Evolutionary conservation across 2,888 invertebrate species (phyloP), one percentile per base, ranked within the genome.

Genomic region (Zygogramma bicolorata): DNA sequence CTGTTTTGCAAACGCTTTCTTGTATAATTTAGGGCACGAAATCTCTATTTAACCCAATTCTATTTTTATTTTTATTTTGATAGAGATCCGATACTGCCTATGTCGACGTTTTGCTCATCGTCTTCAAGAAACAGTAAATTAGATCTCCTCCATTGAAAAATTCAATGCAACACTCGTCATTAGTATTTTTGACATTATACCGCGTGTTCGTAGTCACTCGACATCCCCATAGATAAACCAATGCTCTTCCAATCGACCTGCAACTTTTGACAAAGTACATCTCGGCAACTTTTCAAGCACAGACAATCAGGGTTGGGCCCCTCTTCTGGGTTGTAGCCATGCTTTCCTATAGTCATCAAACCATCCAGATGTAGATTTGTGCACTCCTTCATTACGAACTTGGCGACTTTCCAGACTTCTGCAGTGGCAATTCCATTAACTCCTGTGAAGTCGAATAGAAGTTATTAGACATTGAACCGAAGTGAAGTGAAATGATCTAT

Each of bases 191-290:
- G 63, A 59, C 10, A 65, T 57, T 65, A 90, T 89, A 97, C 96
- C 70, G 99, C 99, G 88, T 96, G 94, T 87, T 97, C 96, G 89
- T 92, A 99, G 89, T 99, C 99, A 82, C 91, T 91, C 0, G 98
- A 98, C 99, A 99, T 99, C 80, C 99, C 99, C 99, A 99, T 99
- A 61, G 98, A 99, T 57, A 99, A 89, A 81, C 94, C 92, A 1
- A 96, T 85, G 25, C 90, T 86, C 53, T 90, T 88, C 75, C 85
- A 82, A 73, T 92, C 89, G 15, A 97, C 86, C 58, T 88, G 86
- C 18, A 96, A 88, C 74, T 91, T 89, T 75, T 92, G 86, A 83
- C 95, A 94, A 3, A 97, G 89, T 74, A 92, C 89, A 65, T 92
- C 89, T 80, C 94, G 90, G 80, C 95, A 95, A 82, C 93, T 88